Conservation (phyloP, 1,140 invertebrate genomes). For the Drosophila santomea region DNA sequence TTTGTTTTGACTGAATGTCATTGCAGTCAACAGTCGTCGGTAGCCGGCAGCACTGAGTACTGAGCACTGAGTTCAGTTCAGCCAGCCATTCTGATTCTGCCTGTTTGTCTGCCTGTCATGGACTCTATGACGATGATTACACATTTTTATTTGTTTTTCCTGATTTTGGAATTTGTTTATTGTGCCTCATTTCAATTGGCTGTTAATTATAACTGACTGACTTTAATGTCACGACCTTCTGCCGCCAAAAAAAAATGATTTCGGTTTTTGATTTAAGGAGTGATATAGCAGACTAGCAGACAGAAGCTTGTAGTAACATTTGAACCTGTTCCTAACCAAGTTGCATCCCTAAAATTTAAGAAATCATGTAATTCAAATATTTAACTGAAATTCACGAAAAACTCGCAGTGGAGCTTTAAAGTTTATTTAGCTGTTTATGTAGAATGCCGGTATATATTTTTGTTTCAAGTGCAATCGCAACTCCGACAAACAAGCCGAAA, state of each 20-base stretch:
- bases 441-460: not conserved
- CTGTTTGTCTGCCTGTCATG: constrained; percentile 19
- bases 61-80: not conserved
- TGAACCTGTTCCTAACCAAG: too few species aligned
- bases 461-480: constrained; percentile 12
- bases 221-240: not conserved
- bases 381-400: too few species aligned
- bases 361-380: too few species aligned
- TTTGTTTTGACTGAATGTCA: constrained; percentile 69
- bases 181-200: constrained; percentile 11
- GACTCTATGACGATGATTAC: constrained; percentile 34
- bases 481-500: constrained; percentile 13
- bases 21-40: constrained; percentile 42
- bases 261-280: too few species aligned
- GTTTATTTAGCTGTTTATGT: not conserved
- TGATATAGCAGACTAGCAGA: too few species aligned
- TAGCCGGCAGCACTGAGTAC: constrained; percentile 13
- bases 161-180: constrained; percentile 32
- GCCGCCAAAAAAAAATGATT: not conserved
- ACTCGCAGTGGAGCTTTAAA: too few species aligned
- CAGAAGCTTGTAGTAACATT: too few species aligned
- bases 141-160: constrained; percentile 32
- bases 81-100: constrained; percentile 3
- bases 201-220: constrained; percentile 11
- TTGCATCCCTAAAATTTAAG: too few species aligned